Evolutionary conservation across 1,140 invertebrate species (phyloP), one percentile per base, ranked within the genome.

Genomic region (Platorchestia sp.): DNA sequence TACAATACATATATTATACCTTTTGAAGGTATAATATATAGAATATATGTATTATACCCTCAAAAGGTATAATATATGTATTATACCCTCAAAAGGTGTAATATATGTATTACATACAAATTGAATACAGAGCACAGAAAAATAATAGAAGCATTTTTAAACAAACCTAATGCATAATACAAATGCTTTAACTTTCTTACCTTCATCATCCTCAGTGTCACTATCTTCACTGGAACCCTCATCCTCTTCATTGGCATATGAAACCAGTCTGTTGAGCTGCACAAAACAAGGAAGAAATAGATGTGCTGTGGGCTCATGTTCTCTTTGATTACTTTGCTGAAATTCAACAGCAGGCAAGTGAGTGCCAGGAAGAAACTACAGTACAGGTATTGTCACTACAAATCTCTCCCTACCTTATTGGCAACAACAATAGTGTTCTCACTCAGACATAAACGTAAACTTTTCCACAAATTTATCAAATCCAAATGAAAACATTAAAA

Each of bases 211-310:
- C 36, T 90, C 95, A 86, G 47, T 40, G 75, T 95, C 45, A n/a
- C 87, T 95, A 40, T 86, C 75, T 27, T 95, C 95, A 95, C 87
- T 87, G 44, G 75, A 47, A 27, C 59, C 59, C 47, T 95, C 95
- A 90, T 95, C 95, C 45, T 95, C 95, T 47, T 95, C 95, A 95
- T 95, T 95, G 45, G 95, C 95, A 89, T 95, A 95, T 16, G 95
- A 95, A 36, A 95, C 95, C 45, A 95, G 95, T 47, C 95, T 42
- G 42, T 90, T 90, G 7, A 95, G 45, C 95, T 95, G 42, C 36
- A 93, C 41, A 93, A 93, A 1, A 45, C 0, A 47, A 44, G 43
- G 5, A 47, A 6, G n/a, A 47, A 36, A 19, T 93, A 47, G 45
- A 42, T 14, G 5, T 93, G 3, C 43, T 45, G 43, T 93, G 22